Conservation (phyloP, 2,113 vertebrate species). For the Psittacula cyanocephala region DNA sequence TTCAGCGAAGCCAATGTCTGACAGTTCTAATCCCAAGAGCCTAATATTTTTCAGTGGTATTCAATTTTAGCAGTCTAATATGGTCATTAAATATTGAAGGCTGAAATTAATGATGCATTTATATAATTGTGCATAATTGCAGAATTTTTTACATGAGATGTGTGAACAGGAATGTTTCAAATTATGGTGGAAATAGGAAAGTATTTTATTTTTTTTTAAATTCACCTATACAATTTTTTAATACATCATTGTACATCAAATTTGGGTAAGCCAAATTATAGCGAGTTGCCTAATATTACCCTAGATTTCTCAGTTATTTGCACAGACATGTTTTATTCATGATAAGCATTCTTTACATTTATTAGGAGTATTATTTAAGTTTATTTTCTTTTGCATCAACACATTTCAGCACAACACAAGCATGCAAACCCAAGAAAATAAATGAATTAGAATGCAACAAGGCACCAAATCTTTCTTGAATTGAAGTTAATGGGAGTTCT, state of each 20-base stretch:
- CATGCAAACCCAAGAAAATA: constrained; percentile 18
- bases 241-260: not conserved
- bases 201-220: constrained; percentile 2
- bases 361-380: not conserved
- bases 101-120: constrained; percentile 35
- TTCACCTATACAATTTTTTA: constrained; percentile 3
- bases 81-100: constrained; percentile 60
- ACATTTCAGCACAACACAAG: not conserved
- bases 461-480: not conserved
- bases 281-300: not conserved
- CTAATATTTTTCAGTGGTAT: constrained; percentile 47
- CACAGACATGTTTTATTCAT: not conserved
- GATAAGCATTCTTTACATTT: not conserved
- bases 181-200: constrained; percentile 17
- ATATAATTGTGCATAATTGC: constrained; percentile 61
- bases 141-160: constrained; percentile 43
- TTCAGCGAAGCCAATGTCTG: not conserved
- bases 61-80: constrained; percentile 66
- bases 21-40: constrained; percentile 41
- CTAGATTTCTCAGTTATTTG: not conserved
- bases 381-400: not conserved
- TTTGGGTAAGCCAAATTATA: constrained; percentile 30
- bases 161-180: constrained; percentile 50
- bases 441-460: constrained; percentile 6
- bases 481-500: not conserved